Evolutionary conservation across 1,140 invertebrate species (phyloP).

Genomic region (Apocrypta bakeri): DNA sequence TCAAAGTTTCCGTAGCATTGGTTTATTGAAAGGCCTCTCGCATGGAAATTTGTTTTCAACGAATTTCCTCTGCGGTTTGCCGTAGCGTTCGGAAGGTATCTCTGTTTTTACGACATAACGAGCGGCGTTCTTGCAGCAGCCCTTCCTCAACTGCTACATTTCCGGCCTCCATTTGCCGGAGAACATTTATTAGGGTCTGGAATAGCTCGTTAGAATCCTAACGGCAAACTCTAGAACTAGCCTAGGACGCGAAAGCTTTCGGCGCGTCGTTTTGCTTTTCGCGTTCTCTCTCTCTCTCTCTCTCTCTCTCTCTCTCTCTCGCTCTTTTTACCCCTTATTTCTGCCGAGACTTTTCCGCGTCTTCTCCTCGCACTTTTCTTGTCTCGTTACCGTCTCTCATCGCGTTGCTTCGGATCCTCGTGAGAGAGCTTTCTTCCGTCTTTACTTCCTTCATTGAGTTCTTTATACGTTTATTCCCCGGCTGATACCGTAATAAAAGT

Average conservation of each 20-base stretch:
- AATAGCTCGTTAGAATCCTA: conserved; percentile 47
- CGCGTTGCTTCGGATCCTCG: background rate
- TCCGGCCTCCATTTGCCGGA: conserved; percentile 35
- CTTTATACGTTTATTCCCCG: background rate
- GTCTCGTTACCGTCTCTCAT: background rate
- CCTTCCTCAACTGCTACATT: conserved; percentile 17
- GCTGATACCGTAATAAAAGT: too few species aligned
- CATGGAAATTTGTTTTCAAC: conserved; percentile 31
- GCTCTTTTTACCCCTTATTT: conserved; percentile 11
- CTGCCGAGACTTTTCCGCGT: conserved; percentile 1
- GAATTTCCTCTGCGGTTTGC: conserved; percentile 1
- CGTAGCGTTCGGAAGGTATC: background rate
- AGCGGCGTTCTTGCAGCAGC: conserved; percentile 27
- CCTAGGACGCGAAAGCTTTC: conserved; percentile 31
- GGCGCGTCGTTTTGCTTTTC: conserved; percentile 15
- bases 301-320: too few species aligned
- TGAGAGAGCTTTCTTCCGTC: too few species aligned
- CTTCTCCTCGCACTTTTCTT: background rate
- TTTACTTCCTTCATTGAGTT: background rate
- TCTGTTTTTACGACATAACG: conserved; percentile 58
- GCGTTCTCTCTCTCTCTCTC: too few species aligned
- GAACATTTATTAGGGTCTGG: conserved; percentile 42
- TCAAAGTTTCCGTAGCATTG: background rate
- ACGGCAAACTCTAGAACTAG: conserved; percentile 23
- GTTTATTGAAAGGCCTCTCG: background rate